Percentiles rank a stretch among this genome's conserved stretches.
phyloP scores from a whole-genome alignment of 2,888 invertebrate genomes.

The Trichogramma evanescens region DNA sequence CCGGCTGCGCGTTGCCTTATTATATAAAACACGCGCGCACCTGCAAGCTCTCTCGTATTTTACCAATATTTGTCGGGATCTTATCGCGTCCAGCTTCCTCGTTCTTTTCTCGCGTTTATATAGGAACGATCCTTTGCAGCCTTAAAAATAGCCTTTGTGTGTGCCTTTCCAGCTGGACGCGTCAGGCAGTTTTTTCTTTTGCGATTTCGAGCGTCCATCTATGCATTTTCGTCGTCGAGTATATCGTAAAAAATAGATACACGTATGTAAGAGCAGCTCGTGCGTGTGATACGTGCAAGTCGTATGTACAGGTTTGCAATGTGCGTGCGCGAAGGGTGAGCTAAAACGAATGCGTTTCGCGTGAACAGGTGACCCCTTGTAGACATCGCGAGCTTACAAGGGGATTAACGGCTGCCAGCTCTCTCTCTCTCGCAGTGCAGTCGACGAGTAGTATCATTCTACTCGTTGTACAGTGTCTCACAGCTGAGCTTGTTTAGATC shows the following conservation, averaged over 20 bases:
- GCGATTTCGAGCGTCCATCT: neutral
- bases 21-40: neutral
- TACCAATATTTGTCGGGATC: neutral
- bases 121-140: no score
- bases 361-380: slow-evolving; percentile 48
- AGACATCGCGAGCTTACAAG: slow-evolving; percentile 48
- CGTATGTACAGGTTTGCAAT: no score
- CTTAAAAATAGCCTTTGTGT: neutral
- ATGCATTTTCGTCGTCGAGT: neutral
- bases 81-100: neutral
- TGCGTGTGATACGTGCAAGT: neutral
- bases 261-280: neutral
- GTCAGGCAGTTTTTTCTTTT: neutral
- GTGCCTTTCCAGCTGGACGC: neutral
- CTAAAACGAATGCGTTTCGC: slow-evolving; percentile 45
- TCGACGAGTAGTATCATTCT: no score
- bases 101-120: neutral
- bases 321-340: no score
- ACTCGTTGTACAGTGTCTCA: no score
- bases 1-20: no score
- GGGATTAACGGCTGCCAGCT: slow-evolving; percentile 38
- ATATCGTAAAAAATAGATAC: neutral
- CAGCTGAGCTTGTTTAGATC: no score
- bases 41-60: neutral
- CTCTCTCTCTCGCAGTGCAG: no score